Evolutionary conservation across 2,113 vertebrate genomes (phyloP), one percentile per base, ranked within the genome.

Genomic region (Erythrocercus mccallii): DNA sequence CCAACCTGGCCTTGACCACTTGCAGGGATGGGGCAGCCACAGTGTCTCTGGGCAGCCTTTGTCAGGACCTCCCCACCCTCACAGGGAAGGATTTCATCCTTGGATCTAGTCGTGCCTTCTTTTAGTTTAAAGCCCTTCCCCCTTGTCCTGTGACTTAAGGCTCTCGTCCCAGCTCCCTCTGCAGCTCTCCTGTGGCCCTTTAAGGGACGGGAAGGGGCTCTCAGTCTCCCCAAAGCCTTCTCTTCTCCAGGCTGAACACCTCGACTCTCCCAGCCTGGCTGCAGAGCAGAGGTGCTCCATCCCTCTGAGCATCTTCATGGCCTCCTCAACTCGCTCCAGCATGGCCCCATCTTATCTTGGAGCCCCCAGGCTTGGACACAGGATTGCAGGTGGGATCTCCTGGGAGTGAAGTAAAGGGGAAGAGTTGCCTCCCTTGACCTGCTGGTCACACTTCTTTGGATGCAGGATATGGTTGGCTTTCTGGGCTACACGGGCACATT

Each of bases 1-100:
- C 12, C 21, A 22, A 1, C 22, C 17, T 42, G 57, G 9, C 42
- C 37, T 50, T 57, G 50, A 9, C 10, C 33, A 10, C 50, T 19
- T 5, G 6, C 4, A 9, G 50, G 15, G n/a, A 44, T 0, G 1
- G 12, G 18, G 48, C 40, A 61, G n/a, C 15, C 10, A 5, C 38
- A 61, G 64, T 47, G 45, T 24, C 19, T 70, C 56, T n/a, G 35
- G 35, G 31, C 25, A 22, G 2, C 21, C 57, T 72, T 25, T 64
- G 50, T 35, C 66, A 31, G 31, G 25, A 11, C 42, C 17, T 64
- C 14, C 0, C 16, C 9, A 22, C 17, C 11, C 35, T 48, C 17
- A 3, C 35, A 57, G 35, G 20, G 9, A 62, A 30, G 3, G 2
- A 31, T 57, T 71, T 48, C 8, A 13, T 35, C 16, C 57, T 10